Percentiles rank a stretch among this genome's conserved stretches.
These are phyloP conservation scores for Dinoponera quadriceps DNA, from an alignment of 1,140 invertebrate species.

Conservation along the genomic window DNA sequence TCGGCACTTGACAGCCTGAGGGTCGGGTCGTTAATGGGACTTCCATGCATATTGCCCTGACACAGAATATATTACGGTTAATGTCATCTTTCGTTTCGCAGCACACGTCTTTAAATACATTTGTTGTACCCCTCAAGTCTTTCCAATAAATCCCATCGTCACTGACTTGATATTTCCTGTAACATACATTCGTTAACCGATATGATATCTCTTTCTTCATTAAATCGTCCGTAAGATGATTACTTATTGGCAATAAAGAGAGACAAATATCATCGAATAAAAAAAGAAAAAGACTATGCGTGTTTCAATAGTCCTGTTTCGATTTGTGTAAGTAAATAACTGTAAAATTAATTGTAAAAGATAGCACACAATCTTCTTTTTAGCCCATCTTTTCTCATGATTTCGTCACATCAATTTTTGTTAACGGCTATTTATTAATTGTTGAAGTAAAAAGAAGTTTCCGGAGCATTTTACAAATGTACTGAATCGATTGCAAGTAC, in stretches of 20 bases:
- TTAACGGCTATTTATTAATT: no score
- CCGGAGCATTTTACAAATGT: no score
- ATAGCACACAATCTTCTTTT: no score
- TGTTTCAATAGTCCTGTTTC: not conserved
- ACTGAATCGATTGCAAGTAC: no score
- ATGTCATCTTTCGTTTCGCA: conserved; percentile 88
- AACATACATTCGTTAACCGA: conserved; percentile 42
- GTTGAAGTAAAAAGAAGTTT: no score
- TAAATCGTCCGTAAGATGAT: no score
- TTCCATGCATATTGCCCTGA: conserved; percentile 86
- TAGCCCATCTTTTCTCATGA: no score
- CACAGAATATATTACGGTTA: conserved; percentile 87
- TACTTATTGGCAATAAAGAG: not conserved
- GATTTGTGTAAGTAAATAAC: not conserved
- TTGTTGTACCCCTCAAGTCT: conserved; percentile 89
- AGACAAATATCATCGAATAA: not conserved
- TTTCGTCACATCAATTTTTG: no score
- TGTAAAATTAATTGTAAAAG: no score
- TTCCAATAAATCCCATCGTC: conserved; percentile 92
- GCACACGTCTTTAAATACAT: conserved; percentile 87
- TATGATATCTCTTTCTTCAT: no score
- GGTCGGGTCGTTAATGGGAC: conserved; percentile 80
- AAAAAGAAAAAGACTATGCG: not conserved
- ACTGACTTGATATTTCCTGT: conserved; percentile 89
- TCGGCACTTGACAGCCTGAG: conserved; percentile 87